Percentiles rank a stretch among this genome's conserved stretches.
Evolutionary conservation across 2,797 vertebrate species (phyloP).

Genomic region (Esox masquinongy): DNA sequence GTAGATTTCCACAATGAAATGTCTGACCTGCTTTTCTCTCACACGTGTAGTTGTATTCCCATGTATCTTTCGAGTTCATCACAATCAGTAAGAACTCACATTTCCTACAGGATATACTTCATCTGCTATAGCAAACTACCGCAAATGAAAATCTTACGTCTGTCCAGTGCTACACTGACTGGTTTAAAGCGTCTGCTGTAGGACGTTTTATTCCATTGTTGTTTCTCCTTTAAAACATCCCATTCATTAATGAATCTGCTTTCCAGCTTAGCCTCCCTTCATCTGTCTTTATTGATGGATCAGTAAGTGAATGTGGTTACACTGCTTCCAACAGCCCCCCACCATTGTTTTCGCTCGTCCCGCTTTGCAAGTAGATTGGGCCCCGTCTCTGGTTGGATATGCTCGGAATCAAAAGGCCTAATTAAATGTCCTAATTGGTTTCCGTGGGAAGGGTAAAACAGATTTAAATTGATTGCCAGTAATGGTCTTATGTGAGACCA

Average conservation of each 20-base stretch:
- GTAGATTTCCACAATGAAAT: too few relatives aligned
- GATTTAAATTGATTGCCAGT: conserved; percentile 79
- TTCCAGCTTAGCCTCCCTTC: conserved; percentile 3
- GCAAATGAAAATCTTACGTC: not conserved
- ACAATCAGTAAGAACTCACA: too few relatives aligned
- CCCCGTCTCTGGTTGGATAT: conserved; percentile 52
- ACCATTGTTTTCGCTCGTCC: conserved; percentile 63
- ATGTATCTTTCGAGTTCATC: too few relatives aligned
- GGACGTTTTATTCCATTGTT: conserved; percentile 6
- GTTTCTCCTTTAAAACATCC: conserved; percentile 7
- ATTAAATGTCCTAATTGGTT: conserved; percentile 80
- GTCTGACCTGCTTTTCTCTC: too few relatives aligned
- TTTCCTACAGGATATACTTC: too few relatives aligned
- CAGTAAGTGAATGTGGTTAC: conserved; percentile 62
- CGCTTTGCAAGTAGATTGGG: conserved; percentile 62
- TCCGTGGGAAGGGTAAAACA: conserved; percentile 76
- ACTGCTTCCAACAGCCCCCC: conserved; percentile 59
- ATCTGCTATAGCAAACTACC: not conserved
- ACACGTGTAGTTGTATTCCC: too few relatives aligned
- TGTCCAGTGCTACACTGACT: not conserved
- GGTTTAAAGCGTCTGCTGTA: conserved; percentile 32
- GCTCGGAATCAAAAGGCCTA: conserved; percentile 71
- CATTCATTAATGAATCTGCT: conserved; percentile 21
- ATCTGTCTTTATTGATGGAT: conserved; percentile 37
- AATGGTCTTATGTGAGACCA: conserved; percentile 75